Percentiles rank a stretch among this genome's conserved stretches.
These are phyloP conservation scores for Helicolenus hilgendorfi DNA, from an alignment of 2,797 vertebrate genomes.

Conservation along the genomic window DNA sequence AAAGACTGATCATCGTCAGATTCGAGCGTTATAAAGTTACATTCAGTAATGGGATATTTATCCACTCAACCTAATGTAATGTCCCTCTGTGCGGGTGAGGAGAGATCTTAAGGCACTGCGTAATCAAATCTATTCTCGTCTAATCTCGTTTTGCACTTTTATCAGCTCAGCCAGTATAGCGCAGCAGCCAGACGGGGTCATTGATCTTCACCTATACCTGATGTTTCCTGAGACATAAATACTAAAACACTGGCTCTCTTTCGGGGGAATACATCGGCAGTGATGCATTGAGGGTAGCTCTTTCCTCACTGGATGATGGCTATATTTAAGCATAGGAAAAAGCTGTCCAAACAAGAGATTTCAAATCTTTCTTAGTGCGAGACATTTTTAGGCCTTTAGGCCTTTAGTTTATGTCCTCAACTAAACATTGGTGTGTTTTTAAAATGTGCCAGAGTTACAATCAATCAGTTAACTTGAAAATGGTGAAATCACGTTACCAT, in stretches of 20 bases:
- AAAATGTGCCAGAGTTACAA: neutral
- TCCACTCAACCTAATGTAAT: conserved; percentile 53
- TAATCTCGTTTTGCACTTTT: conserved; percentile 70
- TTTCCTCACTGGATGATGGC: neutral
- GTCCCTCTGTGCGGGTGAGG: conserved; percentile 35
- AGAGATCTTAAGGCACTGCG: conserved; percentile 30
- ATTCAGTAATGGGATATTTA: conserved; percentile 64
- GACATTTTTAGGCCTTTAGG: neutral
- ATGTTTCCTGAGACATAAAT: neutral
- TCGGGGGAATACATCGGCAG: neutral
- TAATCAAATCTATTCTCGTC: conserved; percentile 71
- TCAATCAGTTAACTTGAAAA: neutral
- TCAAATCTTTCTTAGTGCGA: neutral
- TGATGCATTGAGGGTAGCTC: neutral
- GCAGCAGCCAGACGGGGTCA: conserved; percentile 26
- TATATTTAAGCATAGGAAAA: neutral
- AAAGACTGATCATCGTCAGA: conserved; percentile 20
- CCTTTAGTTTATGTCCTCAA: no score
- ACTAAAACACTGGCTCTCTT: neutral
- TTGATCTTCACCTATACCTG: conserved; percentile 27
- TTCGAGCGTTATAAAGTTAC: conserved; percentile 30
- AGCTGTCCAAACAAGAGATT: neutral
- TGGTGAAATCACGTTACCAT: neutral
- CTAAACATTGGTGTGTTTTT: neutral
- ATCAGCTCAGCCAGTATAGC: conserved; percentile 20